Evolutionary conservation across 2,888 invertebrate genomes (phyloP).

Genomic region (Drosophila kambysellisi): DNA sequence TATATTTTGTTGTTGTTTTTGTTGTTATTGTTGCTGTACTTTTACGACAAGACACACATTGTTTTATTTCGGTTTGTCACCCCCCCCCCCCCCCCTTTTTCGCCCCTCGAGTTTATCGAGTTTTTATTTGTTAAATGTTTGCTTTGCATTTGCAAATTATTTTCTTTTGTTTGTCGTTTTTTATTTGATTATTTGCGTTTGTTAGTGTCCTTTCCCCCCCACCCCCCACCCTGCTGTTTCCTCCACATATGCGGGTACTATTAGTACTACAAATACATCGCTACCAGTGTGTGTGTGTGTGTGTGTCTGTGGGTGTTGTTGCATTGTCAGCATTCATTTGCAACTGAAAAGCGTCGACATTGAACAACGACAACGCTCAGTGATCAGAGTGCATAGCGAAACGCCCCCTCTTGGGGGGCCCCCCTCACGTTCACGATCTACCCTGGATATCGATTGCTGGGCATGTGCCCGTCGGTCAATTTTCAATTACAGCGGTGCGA

Average conservation of each 20-base stretch:
- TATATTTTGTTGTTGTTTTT: conserved; percentile 9
- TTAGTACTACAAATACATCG: conserved; percentile 44
- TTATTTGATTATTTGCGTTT: conserved; percentile 40
- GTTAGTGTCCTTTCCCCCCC: neutral
- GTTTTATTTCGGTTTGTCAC: conserved; percentile 29
- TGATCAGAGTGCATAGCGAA: too few species aligned
- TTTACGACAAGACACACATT: conserved; percentile 38
- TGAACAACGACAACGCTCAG: conserved; percentile 33
- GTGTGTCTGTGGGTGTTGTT: conserved; percentile 16
- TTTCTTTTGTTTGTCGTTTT: conserved; percentile 39
- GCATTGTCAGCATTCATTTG: conserved; percentile 75
- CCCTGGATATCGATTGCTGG: neutral
- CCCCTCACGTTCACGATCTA: too few species aligned
- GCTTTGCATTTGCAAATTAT: conserved; percentile 58
- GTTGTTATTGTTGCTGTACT: conserved; percentile 7
- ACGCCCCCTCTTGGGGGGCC: too few species aligned
- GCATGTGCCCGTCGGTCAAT: conserved; percentile 65
- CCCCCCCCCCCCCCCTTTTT: neutral
- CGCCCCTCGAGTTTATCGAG: neutral
- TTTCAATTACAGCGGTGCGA: conserved; percentile 67
- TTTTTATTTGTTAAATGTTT: conserved; percentile 49
- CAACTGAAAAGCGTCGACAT: conserved; percentile 69
- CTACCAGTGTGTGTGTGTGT: conserved; percentile 19
- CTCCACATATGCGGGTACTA: conserved; percentile 8
- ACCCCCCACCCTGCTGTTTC: neutral